Percentiles rank a stretch among this genome's conserved stretches.
Evolutionary conservation across 2,113 vertebrate species (phyloP).

Genomic region (Bubo blakistoni): DNA sequence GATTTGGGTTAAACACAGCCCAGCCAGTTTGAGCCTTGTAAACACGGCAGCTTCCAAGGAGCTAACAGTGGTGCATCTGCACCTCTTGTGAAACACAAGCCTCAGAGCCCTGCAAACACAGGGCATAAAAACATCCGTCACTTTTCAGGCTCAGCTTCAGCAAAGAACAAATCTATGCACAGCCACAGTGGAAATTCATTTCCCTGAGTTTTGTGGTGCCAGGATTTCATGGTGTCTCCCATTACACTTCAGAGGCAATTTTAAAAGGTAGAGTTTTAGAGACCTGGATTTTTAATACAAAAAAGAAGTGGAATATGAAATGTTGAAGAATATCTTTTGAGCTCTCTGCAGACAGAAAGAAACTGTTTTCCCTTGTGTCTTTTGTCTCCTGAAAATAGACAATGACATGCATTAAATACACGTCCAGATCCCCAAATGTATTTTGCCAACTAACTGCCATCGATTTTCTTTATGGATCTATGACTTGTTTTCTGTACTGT

Average conservation of each 20-base stretch:
- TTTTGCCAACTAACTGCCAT: not conserved
- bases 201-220: not conserved
- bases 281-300: not conserved
- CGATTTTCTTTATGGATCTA: not conserved
- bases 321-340: not conserved
- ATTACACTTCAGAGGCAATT: not conserved
- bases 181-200: not conserved
- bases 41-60: not conserved
- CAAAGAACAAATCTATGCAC: not conserved
- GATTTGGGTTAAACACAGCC: not conserved
- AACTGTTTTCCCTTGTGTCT: not conserved
- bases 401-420: not conserved
- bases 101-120: not conserved
- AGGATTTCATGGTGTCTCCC: not conserved
- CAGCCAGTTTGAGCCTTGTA: not conserved
- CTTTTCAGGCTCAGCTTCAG: not conserved
- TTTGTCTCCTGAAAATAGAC: not conserved
- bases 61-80: not conserved
- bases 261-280: not conserved
- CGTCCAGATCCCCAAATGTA: not conserved
- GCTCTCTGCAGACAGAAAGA: not conserved
- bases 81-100: not conserved
- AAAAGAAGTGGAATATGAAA: not conserved
- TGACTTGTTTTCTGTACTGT: not conserved
- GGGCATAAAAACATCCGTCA: not conserved